Percentiles rank a stretch among this genome's conserved stretches.
Evolutionary conservation across 2,888 invertebrate species (phyloP).

Genomic region (Eilema depressum): DNA sequence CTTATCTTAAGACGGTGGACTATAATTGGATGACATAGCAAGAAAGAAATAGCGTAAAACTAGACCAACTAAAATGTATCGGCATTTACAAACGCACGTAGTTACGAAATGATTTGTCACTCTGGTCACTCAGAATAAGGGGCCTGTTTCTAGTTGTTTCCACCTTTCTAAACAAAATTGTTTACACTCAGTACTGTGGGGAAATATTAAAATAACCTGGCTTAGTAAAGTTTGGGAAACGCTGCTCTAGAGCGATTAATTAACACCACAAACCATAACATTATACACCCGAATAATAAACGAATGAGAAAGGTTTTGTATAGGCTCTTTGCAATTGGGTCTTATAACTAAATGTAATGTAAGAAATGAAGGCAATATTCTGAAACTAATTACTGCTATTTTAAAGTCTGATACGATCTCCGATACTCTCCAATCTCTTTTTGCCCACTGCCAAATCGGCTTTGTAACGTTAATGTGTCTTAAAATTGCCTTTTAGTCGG

Average conservation of each 20-base stretch:
- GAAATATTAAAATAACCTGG: neutral
- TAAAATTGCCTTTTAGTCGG: slow-evolving; percentile 32
- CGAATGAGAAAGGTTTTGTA: neutral
- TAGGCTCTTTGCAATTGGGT: neutral
- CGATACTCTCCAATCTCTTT: slow-evolving; percentile 29
- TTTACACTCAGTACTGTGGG: neutral
- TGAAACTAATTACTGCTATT: slow-evolving; percentile 12
- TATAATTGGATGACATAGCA: too few species aligned
- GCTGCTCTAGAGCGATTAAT: neutral
- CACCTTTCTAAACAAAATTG: neutral
- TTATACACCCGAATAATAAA: neutral
- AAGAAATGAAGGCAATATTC: neutral
- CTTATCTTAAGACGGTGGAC: too few species aligned
- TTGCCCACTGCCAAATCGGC: slow-evolving; percentile 39
- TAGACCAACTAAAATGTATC: too few species aligned
- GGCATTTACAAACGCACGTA: too few species aligned
- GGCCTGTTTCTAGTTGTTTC: too few species aligned
- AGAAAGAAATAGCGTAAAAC: too few species aligned
- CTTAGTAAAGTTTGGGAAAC: neutral
- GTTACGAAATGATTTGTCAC: too few species aligned
- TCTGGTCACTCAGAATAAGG: too few species aligned
- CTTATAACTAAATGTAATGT: neutral
- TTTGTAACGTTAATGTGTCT: slow-evolving; percentile 41
- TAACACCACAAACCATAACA: neutral
- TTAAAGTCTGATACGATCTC: slow-evolving; percentile 15